A percentile compares a stretch with the other conserved stretches of the same genome.
phyloP scores from a whole-genome alignment of 2,113 vertebrate genomes.

The Sander lucioperca region DNA sequence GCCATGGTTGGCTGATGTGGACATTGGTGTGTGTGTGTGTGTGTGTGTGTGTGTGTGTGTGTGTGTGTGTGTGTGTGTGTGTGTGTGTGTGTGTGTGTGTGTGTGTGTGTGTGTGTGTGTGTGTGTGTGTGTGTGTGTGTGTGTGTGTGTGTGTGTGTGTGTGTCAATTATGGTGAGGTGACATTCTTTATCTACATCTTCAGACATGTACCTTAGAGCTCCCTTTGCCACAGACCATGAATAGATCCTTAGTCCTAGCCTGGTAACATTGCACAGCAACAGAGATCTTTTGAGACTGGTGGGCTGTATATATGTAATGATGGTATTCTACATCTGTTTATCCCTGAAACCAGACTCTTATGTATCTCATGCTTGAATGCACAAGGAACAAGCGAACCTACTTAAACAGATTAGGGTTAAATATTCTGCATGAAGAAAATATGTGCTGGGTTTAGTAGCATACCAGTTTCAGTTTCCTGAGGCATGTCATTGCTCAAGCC shows the following conservation, averaged over 20 bases:
- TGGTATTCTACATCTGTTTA: constrained; percentile 41
- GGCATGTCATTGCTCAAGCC: constrained; percentile 4
- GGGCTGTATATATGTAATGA: constrained; percentile 10
- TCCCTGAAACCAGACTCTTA: constrained; percentile 25
- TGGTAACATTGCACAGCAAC: not conserved
- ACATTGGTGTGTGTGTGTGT: constrained; percentile 19
- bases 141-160: constrained; percentile 6
- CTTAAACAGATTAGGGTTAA: constrained; percentile 22
- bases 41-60: constrained; percentile 22
- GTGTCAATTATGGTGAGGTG: constrained; percentile 32
- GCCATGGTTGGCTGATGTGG: constrained; percentile 66
- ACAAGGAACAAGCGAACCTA: constrained; percentile 20
- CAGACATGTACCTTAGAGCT: constrained; percentile 35
- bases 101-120: constrained; percentile 8
- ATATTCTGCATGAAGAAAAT: constrained; percentile 24
- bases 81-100: constrained; percentile 9
- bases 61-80: constrained; percentile 10
- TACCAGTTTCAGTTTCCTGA: constrained; percentile 1
- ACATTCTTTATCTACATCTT: constrained; percentile 62
- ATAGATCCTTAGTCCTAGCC: constrained; percentile 9
- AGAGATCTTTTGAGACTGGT: constrained; percentile 23
- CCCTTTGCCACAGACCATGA: constrained; percentile 38
- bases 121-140: constrained; percentile 8
- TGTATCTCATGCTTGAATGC: constrained; percentile 20
- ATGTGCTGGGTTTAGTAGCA: constrained; percentile 1